Conservation (phyloP, 2,113 vertebrate genomes). For the Paramisgurnus dabryanus region DNA sequence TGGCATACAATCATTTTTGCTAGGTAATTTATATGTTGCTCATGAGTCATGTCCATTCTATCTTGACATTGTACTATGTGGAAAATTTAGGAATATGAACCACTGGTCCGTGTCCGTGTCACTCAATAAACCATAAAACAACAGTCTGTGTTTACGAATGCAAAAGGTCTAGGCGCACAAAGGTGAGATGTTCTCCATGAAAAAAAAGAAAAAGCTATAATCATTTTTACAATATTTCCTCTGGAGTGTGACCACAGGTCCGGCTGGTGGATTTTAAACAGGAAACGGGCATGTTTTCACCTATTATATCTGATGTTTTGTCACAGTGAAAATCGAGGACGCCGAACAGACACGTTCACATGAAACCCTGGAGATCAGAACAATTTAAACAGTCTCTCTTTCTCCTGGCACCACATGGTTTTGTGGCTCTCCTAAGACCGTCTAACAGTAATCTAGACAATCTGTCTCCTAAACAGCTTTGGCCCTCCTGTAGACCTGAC, state of each 20-base stretch:
- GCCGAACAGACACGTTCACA: slow-evolving; percentile 41
- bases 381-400: slow-evolving; percentile 21
- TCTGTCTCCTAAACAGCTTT: slow-evolving; percentile 31
- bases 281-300: slow-evolving; percentile 40
- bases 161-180: not conserved
- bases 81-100: not conserved
- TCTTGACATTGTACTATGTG: not conserved
- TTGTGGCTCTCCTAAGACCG: slow-evolving; percentile 1
- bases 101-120: not conserved
- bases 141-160: not conserved
- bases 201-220: not conserved
- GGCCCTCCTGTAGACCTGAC: not conserved
- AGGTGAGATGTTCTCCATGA: not conserved
- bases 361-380: slow-evolving; percentile 35
- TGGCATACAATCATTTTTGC: too few species aligned
- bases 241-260: slow-evolving; percentile 21
- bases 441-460: slow-evolving; percentile 27
- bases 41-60: not conserved
- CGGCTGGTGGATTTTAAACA: slow-evolving; percentile 32
- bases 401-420: not conserved
- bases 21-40: not conserved
- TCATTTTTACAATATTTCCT: slow-evolving; percentile 10
- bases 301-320: slow-evolving; percentile 51
- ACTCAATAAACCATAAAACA: not conserved
- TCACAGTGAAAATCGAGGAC: slow-evolving; percentile 36